A percentile compares a stretch with the other conserved stretches of the same genome.
phyloP scores from a whole-genome alignment of 2,888 invertebrate genomes.

The Apamea crenata region DNA sequence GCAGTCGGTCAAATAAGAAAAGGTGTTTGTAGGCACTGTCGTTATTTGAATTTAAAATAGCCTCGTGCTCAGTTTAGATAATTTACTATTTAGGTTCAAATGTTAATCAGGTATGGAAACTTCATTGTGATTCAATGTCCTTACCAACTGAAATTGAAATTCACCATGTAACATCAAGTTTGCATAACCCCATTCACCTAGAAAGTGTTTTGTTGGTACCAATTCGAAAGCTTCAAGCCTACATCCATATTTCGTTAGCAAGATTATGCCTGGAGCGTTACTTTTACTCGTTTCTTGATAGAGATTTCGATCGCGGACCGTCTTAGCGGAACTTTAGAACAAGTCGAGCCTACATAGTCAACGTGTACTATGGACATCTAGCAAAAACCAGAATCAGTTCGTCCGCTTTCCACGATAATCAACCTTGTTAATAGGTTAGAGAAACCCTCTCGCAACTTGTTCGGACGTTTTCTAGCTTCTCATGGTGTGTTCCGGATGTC shows the following conservation, averaged over 20 bases:
- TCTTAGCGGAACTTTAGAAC: conserved; percentile 83
- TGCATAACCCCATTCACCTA: conserved; percentile 87
- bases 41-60: conserved; percentile 62
- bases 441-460: conserved; percentile 83
- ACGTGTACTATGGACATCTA: conserved; percentile 81
- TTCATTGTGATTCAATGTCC: conserved; percentile 81
- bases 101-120: conserved; percentile 71
- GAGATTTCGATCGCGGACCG: conserved; percentile 80
- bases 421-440: conserved; percentile 86
- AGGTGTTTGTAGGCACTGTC: conserved; percentile 66
- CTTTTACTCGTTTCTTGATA: conserved; percentile 85
- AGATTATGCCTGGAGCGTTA: conserved; percentile 84
- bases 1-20: conserved; percentile 54
- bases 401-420: conserved; percentile 87
- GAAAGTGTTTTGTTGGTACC: conserved; percentile 85
- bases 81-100: conserved; percentile 69
- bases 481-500: conserved; percentile 76
- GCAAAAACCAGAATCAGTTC: conserved; percentile 86
- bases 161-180: conserved; percentile 86
- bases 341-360: conserved; percentile 83
- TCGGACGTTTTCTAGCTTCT: conserved; percentile 82
- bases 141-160: conserved; percentile 83
- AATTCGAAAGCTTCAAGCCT: conserved; percentile 87
- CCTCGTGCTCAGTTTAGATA: conserved; percentile 64
- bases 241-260: conserved; percentile 86